phyloP scores from a whole-genome alignment of 2,888 invertebrate species.

The Drosophila ustulata region DNA sequence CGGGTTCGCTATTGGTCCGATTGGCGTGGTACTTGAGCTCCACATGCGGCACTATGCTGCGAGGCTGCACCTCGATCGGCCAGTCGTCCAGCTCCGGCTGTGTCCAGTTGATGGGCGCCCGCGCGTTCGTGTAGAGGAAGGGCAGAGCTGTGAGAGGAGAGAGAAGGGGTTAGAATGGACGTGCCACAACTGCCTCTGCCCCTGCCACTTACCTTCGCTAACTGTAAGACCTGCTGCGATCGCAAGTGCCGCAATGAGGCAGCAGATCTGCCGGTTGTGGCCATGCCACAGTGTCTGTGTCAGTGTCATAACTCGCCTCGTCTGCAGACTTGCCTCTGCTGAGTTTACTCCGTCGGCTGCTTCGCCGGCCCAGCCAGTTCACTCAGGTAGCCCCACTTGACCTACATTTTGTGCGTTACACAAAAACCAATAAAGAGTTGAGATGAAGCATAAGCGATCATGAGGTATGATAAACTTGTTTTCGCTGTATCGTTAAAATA shows the following conservation, averaged over 20 bases:
- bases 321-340: neutral
- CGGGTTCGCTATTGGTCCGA: slow-evolving; percentile 75
- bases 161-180: neutral
- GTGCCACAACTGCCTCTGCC: neutral
- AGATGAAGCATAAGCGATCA: slow-evolving; percentile 51
- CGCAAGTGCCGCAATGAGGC: slow-evolving; percentile 65
- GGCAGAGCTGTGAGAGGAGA: slow-evolving; percentile 73
- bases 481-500: slow-evolving; percentile 8
- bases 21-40: slow-evolving; percentile 76
- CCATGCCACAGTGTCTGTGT: slow-evolving; percentile 40
- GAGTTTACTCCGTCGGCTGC: neutral
- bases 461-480: slow-evolving; percentile 68
- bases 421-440: slow-evolving; percentile 25
- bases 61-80: slow-evolving; percentile 82
- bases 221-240: slow-evolving; percentile 18
- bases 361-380: slow-evolving; percentile 33
- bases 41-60: slow-evolving; percentile 84
- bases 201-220: slow-evolving; percentile 59
- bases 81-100: slow-evolving; percentile 80
- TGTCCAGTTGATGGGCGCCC: slow-evolving; percentile 82
- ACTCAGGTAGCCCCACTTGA: slow-evolving; percentile 56
- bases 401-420: slow-evolving; percentile 63
- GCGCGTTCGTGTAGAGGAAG: slow-evolving; percentile 73
- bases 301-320: slow-evolving; percentile 65
- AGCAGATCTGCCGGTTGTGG: slow-evolving; percentile 60